A percentile compares a stretch with the other conserved stretches of the same genome.
phyloP scores from a whole-genome alignment of 2,888 invertebrate genomes.

The Eledona agricola region DNA sequence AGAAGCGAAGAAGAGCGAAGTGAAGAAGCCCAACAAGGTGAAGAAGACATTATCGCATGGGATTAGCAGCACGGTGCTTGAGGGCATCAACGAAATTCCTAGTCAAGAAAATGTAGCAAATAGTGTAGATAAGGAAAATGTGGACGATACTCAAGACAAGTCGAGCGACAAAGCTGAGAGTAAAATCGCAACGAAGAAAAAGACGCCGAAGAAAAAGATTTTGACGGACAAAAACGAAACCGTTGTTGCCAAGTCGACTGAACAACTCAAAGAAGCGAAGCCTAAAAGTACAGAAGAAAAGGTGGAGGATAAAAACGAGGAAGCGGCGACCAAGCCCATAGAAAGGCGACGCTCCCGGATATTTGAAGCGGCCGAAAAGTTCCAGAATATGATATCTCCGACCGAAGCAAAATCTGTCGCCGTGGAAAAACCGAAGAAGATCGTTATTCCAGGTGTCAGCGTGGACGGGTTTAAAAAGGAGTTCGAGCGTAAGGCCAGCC shows the following conservation, averaged over 20 bases:
- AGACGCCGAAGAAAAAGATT: slow-evolving; percentile 58
- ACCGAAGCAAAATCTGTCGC: slow-evolving; percentile 54
- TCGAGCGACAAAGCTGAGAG: slow-evolving; percentile 43
- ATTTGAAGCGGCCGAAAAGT: slow-evolving; percentile 76
- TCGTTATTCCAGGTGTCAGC: slow-evolving; percentile 82
- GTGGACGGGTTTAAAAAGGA: slow-evolving; percentile 88
- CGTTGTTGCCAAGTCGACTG: slow-evolving; percentile 38
- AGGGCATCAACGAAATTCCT: slow-evolving; percentile 60
- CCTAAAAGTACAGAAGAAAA: slow-evolving; percentile 45
- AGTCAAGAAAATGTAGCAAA: slow-evolving; percentile 55
- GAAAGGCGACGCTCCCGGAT: slow-evolving; percentile 74
- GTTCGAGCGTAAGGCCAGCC: slow-evolving; percentile 81
- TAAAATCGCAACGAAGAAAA: slow-evolving; percentile 54
- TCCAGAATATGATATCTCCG: slow-evolving; percentile 66
- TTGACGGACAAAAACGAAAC: slow-evolving; percentile 59
- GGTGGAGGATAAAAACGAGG: slow-evolving; percentile 44
- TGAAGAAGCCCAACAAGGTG: slow-evolving; percentile 55
- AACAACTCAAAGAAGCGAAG: slow-evolving; percentile 39
- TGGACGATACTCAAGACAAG: slow-evolving; percentile 44
- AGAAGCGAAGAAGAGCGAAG: slow-evolving; percentile 60
- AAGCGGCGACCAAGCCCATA: slow-evolving; percentile 60
- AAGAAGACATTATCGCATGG: slow-evolving; percentile 55
- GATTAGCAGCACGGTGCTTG: slow-evolving; percentile 49
- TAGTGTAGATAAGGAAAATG: slow-evolving; percentile 53
- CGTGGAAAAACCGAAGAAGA: slow-evolving; percentile 76